A percentile compares a stretch with the other conserved stretches of the same genome.
These are phyloP conservation scores for Pherbina coryleti DNA, from an alignment of 2,888 invertebrate genomes.

Conservation along the genomic window DNA sequence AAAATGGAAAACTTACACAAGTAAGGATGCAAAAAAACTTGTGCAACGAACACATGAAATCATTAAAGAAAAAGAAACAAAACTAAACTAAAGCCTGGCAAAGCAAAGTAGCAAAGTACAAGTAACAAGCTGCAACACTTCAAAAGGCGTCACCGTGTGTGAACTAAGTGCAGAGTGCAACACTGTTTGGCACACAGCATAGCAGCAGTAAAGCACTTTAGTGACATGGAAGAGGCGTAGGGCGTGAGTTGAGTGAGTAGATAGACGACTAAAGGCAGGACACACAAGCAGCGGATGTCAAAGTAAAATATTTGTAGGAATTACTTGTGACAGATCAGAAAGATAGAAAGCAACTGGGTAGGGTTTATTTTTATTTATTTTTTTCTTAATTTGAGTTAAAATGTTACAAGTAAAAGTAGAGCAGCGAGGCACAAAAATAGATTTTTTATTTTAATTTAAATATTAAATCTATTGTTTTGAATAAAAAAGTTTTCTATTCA, in stretches of 20 bases:
- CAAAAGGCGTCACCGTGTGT: slow-evolving; percentile 1
- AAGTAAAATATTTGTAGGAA: not conserved
- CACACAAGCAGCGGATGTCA: not conserved
- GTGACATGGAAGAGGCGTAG: not conserved
- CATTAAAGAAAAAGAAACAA: not conserved
- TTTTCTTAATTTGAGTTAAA: too few species aligned
- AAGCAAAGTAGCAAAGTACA: not conserved
- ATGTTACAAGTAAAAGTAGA: too few species aligned
- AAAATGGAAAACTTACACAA: not conserved
- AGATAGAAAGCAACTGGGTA: too few species aligned
- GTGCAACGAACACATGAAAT: not conserved
- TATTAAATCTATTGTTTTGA: too few species aligned
- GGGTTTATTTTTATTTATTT: too few species aligned
- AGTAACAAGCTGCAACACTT: not conserved
- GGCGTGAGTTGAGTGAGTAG: not conserved
- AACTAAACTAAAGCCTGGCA: not conserved
- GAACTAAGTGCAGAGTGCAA: not conserved
- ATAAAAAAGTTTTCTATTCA: too few species aligned
- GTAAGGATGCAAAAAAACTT: not conserved
- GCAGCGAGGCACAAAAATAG: too few species aligned
- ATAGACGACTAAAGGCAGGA: not conserved
- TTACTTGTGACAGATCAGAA: not conserved
- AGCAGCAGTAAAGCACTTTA: too few species aligned
- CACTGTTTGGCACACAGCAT: not conserved
- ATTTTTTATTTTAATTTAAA: too few species aligned